phyloP scores from a whole-genome alignment of 2,888 invertebrate genomes.

The Saturnia pavonia region DNA sequence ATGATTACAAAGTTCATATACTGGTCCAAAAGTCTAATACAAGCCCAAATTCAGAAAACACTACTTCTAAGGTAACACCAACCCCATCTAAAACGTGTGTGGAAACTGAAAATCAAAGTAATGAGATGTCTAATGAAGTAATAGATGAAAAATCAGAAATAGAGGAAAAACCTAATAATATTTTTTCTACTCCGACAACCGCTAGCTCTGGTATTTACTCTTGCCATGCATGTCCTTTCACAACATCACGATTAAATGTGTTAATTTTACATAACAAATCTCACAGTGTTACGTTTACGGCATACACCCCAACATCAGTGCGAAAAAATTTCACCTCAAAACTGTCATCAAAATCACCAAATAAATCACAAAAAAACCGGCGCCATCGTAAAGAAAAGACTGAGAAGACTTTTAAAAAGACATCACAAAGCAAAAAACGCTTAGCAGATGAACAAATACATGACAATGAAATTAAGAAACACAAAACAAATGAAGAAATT shows the following conservation, averaged over 20 bases:
- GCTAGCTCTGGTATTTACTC: constrained; percentile 74
- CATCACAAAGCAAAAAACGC: constrained; percentile 63
- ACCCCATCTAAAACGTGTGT: constrained; percentile 54
- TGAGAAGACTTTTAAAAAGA: constrained; percentile 60
- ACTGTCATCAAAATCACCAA: constrained; percentile 44
- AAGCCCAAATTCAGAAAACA: constrained; percentile 42
- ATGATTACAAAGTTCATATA: constrained; percentile 84
- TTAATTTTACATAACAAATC: constrained; percentile 88
- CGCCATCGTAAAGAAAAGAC: constrained; percentile 62
- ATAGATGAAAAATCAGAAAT: constrained; percentile 33
- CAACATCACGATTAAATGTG: constrained; percentile 86
- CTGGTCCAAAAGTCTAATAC: constrained; percentile 80
- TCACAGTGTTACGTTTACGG: constrained; percentile 81
- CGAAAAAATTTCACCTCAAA: constrained; percentile 56
- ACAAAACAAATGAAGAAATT: constrained; percentile 84
- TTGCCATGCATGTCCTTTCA: constrained; percentile 85
- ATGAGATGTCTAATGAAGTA: constrained; percentile 36
- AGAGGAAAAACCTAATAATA: constrained; percentile 33
- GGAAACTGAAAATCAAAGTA: constrained; percentile 30
- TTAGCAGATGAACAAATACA: constrained; percentile 54
- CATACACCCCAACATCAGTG: constrained; percentile 71
- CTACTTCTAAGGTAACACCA: constrained; percentile 38
- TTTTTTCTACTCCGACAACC: constrained; percentile 33
- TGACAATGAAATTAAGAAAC: constrained; percentile 64
- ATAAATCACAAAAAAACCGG: constrained; percentile 57